Evolutionary conservation across 2,888 invertebrate genomes (phyloP).

Genomic region (Chironomus riparius): DNA sequence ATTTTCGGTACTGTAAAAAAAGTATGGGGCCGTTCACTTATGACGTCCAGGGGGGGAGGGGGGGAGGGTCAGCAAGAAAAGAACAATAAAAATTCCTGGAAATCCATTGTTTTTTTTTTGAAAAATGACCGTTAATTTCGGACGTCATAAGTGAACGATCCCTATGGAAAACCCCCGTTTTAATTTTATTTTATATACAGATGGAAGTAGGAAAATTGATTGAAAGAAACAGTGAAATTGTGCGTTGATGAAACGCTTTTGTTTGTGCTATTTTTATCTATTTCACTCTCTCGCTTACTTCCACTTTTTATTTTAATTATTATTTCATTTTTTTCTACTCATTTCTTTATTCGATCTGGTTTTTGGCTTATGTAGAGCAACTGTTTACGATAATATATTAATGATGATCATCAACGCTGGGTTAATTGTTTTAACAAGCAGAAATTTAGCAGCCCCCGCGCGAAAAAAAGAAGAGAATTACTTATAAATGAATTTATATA

Average conservation of each 20-base stretch:
- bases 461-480: neutral
- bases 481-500: neutral
- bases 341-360: neutral
- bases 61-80: too few species aligned
- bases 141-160: too few species aligned
- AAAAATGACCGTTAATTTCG: too few species aligned
- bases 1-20: neutral
- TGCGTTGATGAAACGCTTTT: conserved; percentile 20
- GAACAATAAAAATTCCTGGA: too few species aligned
- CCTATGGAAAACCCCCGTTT: neutral
- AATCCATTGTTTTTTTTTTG: too few species aligned
- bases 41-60: too few species aligned
- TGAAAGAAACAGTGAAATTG: neutral
- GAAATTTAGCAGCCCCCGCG: conserved; percentile 6
- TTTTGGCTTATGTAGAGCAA: conserved; percentile 14
- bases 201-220: neutral
- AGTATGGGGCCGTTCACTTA: too few species aligned
- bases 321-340: neutral
- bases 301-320: conserved; percentile 22
- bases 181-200: neutral
- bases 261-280: conserved; percentile 25
- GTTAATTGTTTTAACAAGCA: conserved; percentile 16
- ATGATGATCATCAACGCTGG: conserved; percentile 3
- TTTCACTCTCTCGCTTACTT: conserved; percentile 13
- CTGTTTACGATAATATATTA: conserved; percentile 15